Base-by-base conservation (phyloP, 1,140 invertebrate genomes). In the Forficula auricularia region DNA sequence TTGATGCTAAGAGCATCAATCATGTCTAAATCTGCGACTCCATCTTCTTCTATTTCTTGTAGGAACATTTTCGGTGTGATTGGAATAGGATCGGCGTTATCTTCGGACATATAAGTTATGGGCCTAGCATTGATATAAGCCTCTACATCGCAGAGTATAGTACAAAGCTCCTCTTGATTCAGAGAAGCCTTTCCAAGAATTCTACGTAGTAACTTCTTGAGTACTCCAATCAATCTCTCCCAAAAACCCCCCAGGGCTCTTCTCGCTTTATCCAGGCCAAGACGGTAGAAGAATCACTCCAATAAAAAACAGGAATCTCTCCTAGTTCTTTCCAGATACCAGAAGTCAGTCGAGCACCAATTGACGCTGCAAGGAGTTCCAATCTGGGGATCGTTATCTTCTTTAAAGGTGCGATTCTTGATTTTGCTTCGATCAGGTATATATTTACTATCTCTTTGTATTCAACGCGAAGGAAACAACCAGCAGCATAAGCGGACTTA, bases 301-400 rank as follows among this genome's bases (percentile, higher is more conserved):
- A 61, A 36, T 44, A 54, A 14, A 42, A 22, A 2, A 40, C 37
- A 30, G 33, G 16, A 18, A 40, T 32, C 2, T 46, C 3, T 6
- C 27, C 7, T 27, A 53, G 20, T 38, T 44, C 38, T 37, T 45
- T 36, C 42, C 40, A 7, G 47, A 53, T 6, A 47, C 43, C 13
- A 41, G 51, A 10, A 12, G 39, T 45, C 7, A 60, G 42, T 43
- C 59, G 35, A 13, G 52, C 50, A 14, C 50, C 57, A 3, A 62
- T 54, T 3, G 52, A 38, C 4, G 56, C 54, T 10, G 53, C 59
- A 40, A 61, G 39, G 3, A 64, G 44, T 47, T 60, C 58, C 4
- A 62, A 42, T 38, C 55, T 48, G 2, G 55, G 57, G 18, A 60
- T 54, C 1, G 52, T 56, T 2, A 53, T 35, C 33, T 45, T 39